Evolutionary conservation across 2,888 invertebrate species (phyloP).

Genomic region (Kuschelorhynchus macadamiae): DNA sequence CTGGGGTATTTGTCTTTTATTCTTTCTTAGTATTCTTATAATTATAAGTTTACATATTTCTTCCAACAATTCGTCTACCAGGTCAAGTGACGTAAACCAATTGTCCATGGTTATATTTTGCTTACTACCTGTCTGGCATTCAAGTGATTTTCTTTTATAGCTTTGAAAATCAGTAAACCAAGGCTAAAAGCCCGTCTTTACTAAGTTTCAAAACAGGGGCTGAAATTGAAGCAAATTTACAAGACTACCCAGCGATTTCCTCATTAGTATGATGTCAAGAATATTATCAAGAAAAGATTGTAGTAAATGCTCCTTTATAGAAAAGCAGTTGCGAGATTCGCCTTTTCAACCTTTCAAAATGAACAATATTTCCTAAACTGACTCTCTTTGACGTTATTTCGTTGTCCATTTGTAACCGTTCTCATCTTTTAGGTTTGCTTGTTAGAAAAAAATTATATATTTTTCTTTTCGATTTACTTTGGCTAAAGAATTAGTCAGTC

Average conservation of each 20-base stretch:
- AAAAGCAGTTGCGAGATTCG: constrained; percentile 17
- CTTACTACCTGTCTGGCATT: constrained; percentile 56
- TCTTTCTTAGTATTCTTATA: constrained; percentile 59
- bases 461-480: neutral
- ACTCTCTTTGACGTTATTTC: constrained; percentile 18
- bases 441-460: neutral
- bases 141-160: constrained; percentile 36
- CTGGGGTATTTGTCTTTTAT: constrained; percentile 60
- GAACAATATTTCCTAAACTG: constrained; percentile 15
- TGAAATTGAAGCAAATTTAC: too few relatives aligned
- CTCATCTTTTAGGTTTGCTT: constrained; percentile 18
- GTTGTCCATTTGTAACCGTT: constrained; percentile 18
- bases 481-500: too few relatives aligned
- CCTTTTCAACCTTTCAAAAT: constrained; percentile 20
- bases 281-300: constrained; percentile 10
- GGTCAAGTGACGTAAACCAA: constrained; percentile 61
- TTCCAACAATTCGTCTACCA: constrained; percentile 57
- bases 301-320: constrained; percentile 5
- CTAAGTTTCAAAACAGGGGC: neutral
- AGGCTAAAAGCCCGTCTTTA: neutral
- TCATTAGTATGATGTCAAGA: constrained; percentile 29
- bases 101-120: constrained; percentile 55
- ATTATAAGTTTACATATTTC: constrained; percentile 59
- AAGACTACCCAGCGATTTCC: constrained; percentile 15
- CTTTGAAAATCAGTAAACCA: constrained; percentile 11